phyloP scores from a whole-genome alignment of 2,113 vertebrate species.

The Callaeas wilsoni region DNA sequence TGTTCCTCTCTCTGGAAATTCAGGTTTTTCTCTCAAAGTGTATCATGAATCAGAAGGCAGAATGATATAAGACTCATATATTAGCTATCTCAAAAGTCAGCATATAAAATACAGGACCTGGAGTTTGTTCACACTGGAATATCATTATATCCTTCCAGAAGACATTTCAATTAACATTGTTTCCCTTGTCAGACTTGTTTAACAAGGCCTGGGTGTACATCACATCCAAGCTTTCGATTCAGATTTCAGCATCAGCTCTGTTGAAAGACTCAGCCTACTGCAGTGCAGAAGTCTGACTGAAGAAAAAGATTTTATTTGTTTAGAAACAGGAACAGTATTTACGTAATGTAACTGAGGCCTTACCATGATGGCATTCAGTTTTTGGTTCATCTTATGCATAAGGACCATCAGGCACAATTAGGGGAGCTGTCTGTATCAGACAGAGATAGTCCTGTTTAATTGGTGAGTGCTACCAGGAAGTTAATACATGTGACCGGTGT shows the following conservation, averaged over 20 bases:
- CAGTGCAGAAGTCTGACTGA: background rate
- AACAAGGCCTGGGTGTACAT: background rate
- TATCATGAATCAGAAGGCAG: background rate
- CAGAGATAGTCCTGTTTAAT: background rate
- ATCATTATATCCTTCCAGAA: background rate
- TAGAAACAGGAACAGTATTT: background rate
- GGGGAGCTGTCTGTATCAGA: background rate
- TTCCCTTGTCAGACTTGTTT: background rate
- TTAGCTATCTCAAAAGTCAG: background rate
- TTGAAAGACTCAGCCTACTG: background rate
- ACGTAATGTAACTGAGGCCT: background rate
- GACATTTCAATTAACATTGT: background rate
- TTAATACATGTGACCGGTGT: background rate
- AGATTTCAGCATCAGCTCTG: background rate
- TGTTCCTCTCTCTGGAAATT: background rate
- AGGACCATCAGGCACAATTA: background rate
- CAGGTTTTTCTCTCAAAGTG: background rate
- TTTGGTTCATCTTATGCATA: background rate
- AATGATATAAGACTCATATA: background rate
- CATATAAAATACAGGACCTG: background rate
- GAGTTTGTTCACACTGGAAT: background rate
- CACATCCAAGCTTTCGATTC: background rate
- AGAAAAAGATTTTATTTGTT: background rate
- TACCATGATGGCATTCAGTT: rapidly evolving
- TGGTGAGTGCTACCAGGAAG: background rate